Conservation (phyloP, 2,797 vertebrate genomes). For the Fringilla coelebs region DNA sequence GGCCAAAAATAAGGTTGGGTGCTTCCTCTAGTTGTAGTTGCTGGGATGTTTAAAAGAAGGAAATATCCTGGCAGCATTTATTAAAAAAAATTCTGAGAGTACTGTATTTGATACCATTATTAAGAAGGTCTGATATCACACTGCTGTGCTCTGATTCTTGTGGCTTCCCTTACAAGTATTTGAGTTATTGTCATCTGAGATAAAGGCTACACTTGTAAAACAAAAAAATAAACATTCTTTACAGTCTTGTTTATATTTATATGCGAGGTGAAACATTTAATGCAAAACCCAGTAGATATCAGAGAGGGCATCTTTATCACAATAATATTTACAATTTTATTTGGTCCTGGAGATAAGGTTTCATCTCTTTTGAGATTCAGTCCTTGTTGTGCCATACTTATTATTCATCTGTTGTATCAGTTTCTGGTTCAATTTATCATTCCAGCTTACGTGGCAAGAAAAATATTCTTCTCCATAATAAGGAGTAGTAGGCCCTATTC, state of each 20-base stretch:
- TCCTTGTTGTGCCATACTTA: background rate
- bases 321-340: background rate
- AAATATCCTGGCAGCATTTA: too few species aligned
- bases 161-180: background rate
- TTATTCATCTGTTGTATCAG: background rate
- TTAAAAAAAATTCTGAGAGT: background rate
- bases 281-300: background rate
- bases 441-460: background rate
- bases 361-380: background rate
- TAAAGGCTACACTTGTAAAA: background rate
- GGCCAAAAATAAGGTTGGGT: background rate
- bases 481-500: background rate
- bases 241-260: background rate
- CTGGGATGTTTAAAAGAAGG: background rate
- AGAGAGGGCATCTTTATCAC: background rate
- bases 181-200: background rate
- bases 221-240: background rate
- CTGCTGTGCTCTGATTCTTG: background rate
- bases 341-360: background rate
- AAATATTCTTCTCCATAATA: background rate
- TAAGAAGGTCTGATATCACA: background rate
- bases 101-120: background rate
- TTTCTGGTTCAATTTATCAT: slow-evolving; percentile 27
- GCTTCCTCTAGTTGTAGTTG: background rate
- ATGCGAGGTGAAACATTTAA: background rate